Evolutionary conservation across 2,888 invertebrate genomes (phyloP), one percentile per base, ranked within the genome.

Genomic region (Parnassius orleans): DNA sequence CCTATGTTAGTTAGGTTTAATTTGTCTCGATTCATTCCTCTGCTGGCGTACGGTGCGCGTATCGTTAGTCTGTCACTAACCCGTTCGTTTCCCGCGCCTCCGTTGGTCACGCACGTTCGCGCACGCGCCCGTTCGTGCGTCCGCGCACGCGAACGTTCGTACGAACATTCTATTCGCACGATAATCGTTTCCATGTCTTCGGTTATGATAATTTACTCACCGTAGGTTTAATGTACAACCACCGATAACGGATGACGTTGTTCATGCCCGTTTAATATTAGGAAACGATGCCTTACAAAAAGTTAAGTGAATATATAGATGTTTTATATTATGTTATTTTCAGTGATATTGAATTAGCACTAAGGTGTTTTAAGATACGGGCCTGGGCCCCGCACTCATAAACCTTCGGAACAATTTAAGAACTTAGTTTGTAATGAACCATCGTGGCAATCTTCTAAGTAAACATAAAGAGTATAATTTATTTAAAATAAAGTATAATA

Each of bases 351-450:
- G 76, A 83, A 73, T 74, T 75, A 74, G 73, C 72, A 73, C 70
- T 75, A 74, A 74, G 74, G 72, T 70, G 83, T 83, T 86, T 33
- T 33, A 33, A 87, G 82, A 77, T 75, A 75, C 72, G 84, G 84
- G 83, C 79, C 72, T 74, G 75, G 69, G 77, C 73, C 83, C 84
- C 78, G 71, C 77, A 79, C 80, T 79, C 86, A 82, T 83, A 84
- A 84, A 86, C 77, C 78, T 85, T 86, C 80, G 89, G 90, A 90
- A 89, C 90, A 88, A 90, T 81, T 87, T 70, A 88, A 87, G 85
- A 87, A 89, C 83, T 90, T 90, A 90, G 90, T 90, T 90, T 89
- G 87, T 90, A 90, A 91, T 88, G 74, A 81, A 84, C 79, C 85
- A 86, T 77, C 79, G 87, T 83, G 89, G 90, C 90, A 90, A 90